A percentile compares a stretch with the other conserved stretches of the same genome.
These are phyloP conservation scores for Syngnathus acus DNA, from an alignment of 2,797 vertebrate species.

Conservation along the genomic window DNA sequence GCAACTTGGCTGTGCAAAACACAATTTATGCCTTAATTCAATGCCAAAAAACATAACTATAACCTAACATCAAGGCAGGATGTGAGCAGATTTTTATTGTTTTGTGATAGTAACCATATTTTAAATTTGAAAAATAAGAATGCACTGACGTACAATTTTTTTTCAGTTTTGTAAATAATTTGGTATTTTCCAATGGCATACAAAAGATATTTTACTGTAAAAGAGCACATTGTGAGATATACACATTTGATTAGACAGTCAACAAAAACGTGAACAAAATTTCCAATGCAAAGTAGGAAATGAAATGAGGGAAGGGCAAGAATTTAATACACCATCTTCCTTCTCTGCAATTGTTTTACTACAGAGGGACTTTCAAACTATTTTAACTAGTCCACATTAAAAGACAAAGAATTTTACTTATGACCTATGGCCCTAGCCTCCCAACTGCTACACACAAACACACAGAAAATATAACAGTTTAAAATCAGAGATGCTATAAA, in stretches of 20 bases:
- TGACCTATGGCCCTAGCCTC: not conserved
- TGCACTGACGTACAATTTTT: not conserved
- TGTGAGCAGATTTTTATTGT: not conserved
- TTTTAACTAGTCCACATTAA: not conserved
- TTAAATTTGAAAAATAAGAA: not conserved
- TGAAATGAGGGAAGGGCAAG: conserved; percentile 14
- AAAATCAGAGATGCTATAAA: conserved; percentile 36
- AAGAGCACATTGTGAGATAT: conserved; percentile 50
- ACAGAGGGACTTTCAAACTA: conserved; percentile 18
- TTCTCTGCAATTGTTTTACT: conserved; percentile 23
- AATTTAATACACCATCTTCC: conserved; percentile 11
- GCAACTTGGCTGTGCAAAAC: not conserved
- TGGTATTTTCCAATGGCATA: conserved; percentile 31
- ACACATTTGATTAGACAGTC: conserved; percentile 30
- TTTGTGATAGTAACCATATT: not conserved
- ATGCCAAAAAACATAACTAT: not conserved
- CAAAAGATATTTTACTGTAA: conserved; percentile 66
- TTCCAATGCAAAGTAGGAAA: conserved; percentile 25
- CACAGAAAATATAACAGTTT: conserved; percentile 33
- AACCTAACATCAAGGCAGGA: not conserved
- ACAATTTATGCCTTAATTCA: not conserved
- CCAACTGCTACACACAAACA: conserved; percentile 8
- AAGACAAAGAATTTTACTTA: not conserved
- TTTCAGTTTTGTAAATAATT: not conserved
- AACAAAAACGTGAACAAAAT: conserved; percentile 23